Evolutionary conservation across 1,140 invertebrate genomes (phyloP).

Genomic region (Platyscapa corneri): DNA sequence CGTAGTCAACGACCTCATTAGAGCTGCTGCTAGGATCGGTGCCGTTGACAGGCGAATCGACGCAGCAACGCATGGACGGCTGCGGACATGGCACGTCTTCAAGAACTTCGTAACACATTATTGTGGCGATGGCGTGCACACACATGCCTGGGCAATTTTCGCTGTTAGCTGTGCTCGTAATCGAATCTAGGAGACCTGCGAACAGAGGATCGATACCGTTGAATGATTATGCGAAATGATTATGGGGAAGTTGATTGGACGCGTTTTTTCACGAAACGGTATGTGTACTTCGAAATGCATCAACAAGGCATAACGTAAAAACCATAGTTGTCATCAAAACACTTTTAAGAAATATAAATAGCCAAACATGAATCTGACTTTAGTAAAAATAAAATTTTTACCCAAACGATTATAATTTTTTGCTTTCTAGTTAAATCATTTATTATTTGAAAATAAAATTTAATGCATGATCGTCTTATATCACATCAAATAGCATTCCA

Average conservation of each 20-base stretch:
- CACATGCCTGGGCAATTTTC: slow-evolving; percentile 91
- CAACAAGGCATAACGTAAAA: too few species aligned
- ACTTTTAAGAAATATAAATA: too few species aligned
- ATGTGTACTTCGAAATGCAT: too few species aligned
- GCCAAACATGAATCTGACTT: too few species aligned
- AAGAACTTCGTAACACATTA: slow-evolving; percentile 88
- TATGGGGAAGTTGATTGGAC: background rate
- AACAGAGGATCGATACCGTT: background rate
- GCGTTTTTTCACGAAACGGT: too few species aligned
- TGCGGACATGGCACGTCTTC: slow-evolving; percentile 87
- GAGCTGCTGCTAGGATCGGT: slow-evolving; percentile 55
- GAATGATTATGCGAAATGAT: background rate
- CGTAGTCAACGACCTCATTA: slow-evolving; percentile 63
- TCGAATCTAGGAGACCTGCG: slow-evolving; percentile 85
- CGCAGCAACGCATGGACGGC: slow-evolving; percentile 86
- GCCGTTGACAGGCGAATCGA: slow-evolving; percentile 78
- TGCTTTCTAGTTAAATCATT: too few species aligned
- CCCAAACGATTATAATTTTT: too few species aligned
- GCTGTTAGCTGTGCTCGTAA: slow-evolving; percentile 86
- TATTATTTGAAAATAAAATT: too few species aligned
- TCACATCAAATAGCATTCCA: too few species aligned
- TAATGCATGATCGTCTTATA: too few species aligned
- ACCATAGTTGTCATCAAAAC: too few species aligned
- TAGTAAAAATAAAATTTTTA: too few species aligned
- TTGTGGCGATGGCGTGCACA: slow-evolving; percentile 85